Conservation (phyloP, 2,888 invertebrate genomes). For the Ypsolopha sequella region DNA sequence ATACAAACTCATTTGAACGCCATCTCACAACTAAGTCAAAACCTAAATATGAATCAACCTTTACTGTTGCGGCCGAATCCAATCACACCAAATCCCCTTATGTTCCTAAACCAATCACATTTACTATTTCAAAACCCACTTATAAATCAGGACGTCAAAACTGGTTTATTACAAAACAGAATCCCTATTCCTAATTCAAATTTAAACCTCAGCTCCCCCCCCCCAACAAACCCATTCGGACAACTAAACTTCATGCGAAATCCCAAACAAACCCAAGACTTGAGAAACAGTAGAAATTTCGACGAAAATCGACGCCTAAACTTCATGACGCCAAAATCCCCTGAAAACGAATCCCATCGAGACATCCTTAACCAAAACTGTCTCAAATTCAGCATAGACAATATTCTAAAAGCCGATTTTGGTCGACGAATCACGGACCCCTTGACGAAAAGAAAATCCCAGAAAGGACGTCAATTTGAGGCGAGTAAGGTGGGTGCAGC, state of each 20-base stretch:
- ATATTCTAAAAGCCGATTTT: slow-evolving; percentile 88
- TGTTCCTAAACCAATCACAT: slow-evolving; percentile 60
- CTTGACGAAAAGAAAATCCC: slow-evolving; percentile 70
- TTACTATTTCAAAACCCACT: slow-evolving; percentile 52
- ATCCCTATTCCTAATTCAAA: slow-evolving; percentile 41
- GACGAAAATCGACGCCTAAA: slow-evolving; percentile 46
- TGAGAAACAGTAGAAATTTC: slow-evolving; percentile 25
- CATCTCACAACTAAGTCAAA: slow-evolving; percentile 74
- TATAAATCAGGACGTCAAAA: slow-evolving; percentile 48
- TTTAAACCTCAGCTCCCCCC: slow-evolving; percentile 26
- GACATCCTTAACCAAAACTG: slow-evolving; percentile 68
- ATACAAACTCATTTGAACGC: slow-evolving; percentile 78
- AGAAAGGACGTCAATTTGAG: slow-evolving; percentile 37
- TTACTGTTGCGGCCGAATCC: slow-evolving; percentile 56
- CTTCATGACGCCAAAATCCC: slow-evolving; percentile 40
- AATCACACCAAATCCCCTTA: slow-evolving; percentile 58
- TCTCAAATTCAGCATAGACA: slow-evolving; percentile 87
- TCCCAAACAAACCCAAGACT: slow-evolving; percentile 24
- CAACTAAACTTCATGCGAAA: slow-evolving; percentile 39
- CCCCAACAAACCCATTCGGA: slow-evolving; percentile 27
- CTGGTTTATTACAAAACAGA: slow-evolving; percentile 29
- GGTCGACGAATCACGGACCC: slow-evolving; percentile 80
- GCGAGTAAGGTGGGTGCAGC: slow-evolving; percentile 24
- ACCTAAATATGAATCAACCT: slow-evolving; percentile 52
- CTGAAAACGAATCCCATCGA: slow-evolving; percentile 45